Conservation (phyloP, 2,888 invertebrate genomes). For the Drosophila siamana region DNA sequence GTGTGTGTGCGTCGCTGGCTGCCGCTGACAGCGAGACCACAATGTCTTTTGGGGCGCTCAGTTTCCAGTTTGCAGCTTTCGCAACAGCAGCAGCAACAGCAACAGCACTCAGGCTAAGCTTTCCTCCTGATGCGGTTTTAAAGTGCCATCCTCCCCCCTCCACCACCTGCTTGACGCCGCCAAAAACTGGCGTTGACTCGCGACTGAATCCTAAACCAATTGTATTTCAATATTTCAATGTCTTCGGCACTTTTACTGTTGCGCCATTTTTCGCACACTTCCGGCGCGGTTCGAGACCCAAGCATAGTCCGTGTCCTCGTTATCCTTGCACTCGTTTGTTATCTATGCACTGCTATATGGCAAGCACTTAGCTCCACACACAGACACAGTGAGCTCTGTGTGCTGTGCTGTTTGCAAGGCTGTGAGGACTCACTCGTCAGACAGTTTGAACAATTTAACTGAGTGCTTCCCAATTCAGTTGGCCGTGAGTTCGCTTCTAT, state of each 20-base stretch:
- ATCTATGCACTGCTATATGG: constrained; percentile 62
- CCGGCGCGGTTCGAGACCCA: constrained; percentile 10
- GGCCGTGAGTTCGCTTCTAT: constrained; percentile 46
- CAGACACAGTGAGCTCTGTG: neutral
- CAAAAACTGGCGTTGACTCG: neutral
- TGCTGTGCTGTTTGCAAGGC: constrained; percentile 13
- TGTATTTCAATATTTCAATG: constrained; percentile 82
- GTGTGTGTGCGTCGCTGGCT: constrained; percentile 11
- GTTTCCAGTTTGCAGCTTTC: neutral
- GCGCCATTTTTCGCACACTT: constrained; percentile 65
- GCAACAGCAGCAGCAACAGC: neutral
- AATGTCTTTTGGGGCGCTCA: constrained; percentile 44
- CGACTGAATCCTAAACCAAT: constrained; percentile 61
- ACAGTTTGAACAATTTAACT: constrained; percentile 71
- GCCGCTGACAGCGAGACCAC: constrained; percentile 66
- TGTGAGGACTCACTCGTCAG: constrained; percentile 33
- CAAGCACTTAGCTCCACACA: constrained; percentile 62
- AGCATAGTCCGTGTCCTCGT: constrained; percentile 48
- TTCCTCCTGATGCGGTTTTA: constrained; percentile 27
- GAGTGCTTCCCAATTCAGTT: constrained; percentile 65
- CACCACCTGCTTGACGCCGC: too few species aligned
- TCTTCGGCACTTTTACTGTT: constrained; percentile 61
- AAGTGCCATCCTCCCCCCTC: constrained; percentile 34
- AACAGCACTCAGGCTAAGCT: constrained; percentile 4
- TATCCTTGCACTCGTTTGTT: constrained; percentile 76